Evolutionary conservation across 1,140 invertebrate species (phyloP).

Genomic region (Ptiloglossa arizonensis): DNA sequence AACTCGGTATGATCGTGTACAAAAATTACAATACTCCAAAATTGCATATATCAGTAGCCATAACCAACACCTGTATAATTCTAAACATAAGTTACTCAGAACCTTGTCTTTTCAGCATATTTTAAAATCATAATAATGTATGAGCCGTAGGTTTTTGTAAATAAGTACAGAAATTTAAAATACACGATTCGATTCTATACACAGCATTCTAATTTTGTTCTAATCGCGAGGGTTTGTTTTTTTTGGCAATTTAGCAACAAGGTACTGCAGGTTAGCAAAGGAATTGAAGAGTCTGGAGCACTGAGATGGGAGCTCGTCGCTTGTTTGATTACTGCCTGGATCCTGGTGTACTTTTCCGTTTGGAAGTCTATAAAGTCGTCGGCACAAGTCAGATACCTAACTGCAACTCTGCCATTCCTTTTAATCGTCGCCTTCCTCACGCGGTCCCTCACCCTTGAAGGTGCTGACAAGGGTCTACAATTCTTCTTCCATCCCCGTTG

Average conservation of each 20-base stretch:
- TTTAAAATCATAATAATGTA: too few relatives aligned
- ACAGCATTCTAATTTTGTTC: too few relatives aligned
- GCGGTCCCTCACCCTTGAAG: conserved; percentile 90
- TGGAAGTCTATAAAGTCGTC: conserved; percentile 96
- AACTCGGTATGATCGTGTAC: too few relatives aligned
- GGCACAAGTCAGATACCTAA: conserved; percentile 91
- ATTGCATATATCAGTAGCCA: too few relatives aligned
- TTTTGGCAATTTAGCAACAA: conserved; percentile 85
- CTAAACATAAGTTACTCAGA: too few relatives aligned
- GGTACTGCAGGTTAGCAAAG: conserved; percentile 90
- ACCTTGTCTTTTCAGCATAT: too few relatives aligned
- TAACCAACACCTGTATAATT: too few relatives aligned
- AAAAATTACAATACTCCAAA: too few relatives aligned
- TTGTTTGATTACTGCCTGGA: conserved; percentile 93
- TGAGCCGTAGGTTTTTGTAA: too few relatives aligned
- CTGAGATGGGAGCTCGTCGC: conserved; percentile 93
- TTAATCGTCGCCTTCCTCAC: conserved; percentile 91
- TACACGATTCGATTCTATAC: too few relatives aligned
- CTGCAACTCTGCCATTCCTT: conserved; percentile 92
- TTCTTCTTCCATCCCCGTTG: conserved; percentile 95
- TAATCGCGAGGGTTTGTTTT: too few relatives aligned
- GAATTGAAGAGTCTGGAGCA: conserved; percentile 90
- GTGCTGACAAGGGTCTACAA: conserved; percentile 89
- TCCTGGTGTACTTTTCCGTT: conserved; percentile 95
- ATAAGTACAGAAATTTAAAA: too few relatives aligned